Evolutionary conservation across 2,888 invertebrate genomes (phyloP).

Genomic region (Chaetoderma sp.): DNA sequence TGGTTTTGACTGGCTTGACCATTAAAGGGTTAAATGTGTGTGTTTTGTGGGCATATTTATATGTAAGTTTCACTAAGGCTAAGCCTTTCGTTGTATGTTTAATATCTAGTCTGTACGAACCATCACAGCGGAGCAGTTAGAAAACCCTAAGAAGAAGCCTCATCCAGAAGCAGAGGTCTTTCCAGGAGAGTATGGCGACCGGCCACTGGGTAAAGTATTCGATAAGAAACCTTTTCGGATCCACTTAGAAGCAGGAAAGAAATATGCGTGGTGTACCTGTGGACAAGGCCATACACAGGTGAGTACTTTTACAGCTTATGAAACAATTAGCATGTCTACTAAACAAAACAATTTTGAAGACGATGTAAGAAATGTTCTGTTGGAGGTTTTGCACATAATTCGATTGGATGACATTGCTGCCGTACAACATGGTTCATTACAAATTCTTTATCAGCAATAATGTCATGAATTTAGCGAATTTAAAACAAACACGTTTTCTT

Average conservation of each 20-base stretch:
- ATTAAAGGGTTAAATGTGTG: too few relatives aligned
- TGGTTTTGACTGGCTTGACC: too few relatives aligned
- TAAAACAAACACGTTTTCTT: too few relatives aligned
- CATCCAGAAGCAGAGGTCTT: slow-evolving; percentile 49
- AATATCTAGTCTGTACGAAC: not conserved
- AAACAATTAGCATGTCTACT: too few relatives aligned
- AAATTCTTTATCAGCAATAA: not conserved
- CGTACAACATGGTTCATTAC: not conserved
- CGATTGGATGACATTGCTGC: not conserved
- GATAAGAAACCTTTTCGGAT: slow-evolving; percentile 91
- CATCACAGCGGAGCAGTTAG: slow-evolving; percentile 11
- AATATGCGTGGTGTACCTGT: slow-evolving; percentile 93
- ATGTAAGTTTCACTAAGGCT: too few relatives aligned
- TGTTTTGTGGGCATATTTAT: too few relatives aligned
- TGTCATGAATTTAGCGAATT: too few relatives aligned
- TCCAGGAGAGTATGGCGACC: slow-evolving; percentile 36
- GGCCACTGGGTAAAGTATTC: slow-evolving; percentile 80
- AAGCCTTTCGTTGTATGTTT: too few relatives aligned
- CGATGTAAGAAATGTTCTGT: not conserved
- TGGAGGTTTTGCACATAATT: too few relatives aligned
- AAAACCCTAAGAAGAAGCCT: slow-evolving; percentile 14
- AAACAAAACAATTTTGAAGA: not conserved
- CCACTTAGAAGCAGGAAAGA: slow-evolving; percentile 78
- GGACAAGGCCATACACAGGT: slow-evolving; percentile 88
- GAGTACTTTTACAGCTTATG: slow-evolving; percentile 16